Conservation (phyloP, 1,140 invertebrate genomes). For the Probaryconus sp. region DNA sequence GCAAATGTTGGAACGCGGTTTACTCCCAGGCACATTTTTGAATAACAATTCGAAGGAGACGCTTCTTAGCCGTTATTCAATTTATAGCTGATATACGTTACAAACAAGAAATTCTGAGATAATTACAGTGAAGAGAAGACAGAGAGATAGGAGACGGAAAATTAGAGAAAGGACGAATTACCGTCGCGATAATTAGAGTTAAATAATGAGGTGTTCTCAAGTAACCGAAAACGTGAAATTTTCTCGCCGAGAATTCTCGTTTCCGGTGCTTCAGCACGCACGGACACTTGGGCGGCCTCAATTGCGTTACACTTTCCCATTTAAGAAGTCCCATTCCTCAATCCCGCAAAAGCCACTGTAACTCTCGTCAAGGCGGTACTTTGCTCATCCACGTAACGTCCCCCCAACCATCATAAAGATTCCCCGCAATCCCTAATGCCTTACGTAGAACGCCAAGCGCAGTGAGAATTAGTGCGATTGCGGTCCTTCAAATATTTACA, state of each 20-base stretch:
- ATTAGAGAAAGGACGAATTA: too few relatives aligned
- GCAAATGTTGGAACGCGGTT: too few relatives aligned
- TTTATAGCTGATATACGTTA: too few relatives aligned
- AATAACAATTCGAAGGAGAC: too few relatives aligned
- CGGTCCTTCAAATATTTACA: conserved; percentile 59
- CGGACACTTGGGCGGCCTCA: conserved; percentile 44
- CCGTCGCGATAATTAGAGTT: conserved; percentile 34
- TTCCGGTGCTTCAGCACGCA: conserved; percentile 48
- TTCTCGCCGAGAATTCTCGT: conserved; percentile 47
- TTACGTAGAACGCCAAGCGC: conserved; percentile 40
- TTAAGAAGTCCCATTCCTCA: conserved; percentile 37
- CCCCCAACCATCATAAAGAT: conserved; percentile 43
- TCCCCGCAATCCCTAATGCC: conserved; percentile 56
- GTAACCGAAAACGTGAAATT: conserved; percentile 47
- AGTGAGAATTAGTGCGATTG: conserved; percentile 56
- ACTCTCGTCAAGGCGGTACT: conserved; percentile 53
- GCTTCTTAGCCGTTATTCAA: neutral
- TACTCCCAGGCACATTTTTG: too few relatives aligned
- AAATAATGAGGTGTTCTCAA: conserved; percentile 16
- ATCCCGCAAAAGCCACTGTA: conserved; percentile 55
- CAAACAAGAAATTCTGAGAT: too few relatives aligned
- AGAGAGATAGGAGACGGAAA: too few relatives aligned
- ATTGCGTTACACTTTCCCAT: conserved; percentile 23
- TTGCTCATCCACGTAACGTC: conserved; percentile 27
- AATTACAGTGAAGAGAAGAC: conserved; percentile 22